Evolutionary conservation across 2,113 vertebrate species (phyloP), one percentile per base, ranked within the genome.

Genomic region (Polyodon spathula): DNA sequence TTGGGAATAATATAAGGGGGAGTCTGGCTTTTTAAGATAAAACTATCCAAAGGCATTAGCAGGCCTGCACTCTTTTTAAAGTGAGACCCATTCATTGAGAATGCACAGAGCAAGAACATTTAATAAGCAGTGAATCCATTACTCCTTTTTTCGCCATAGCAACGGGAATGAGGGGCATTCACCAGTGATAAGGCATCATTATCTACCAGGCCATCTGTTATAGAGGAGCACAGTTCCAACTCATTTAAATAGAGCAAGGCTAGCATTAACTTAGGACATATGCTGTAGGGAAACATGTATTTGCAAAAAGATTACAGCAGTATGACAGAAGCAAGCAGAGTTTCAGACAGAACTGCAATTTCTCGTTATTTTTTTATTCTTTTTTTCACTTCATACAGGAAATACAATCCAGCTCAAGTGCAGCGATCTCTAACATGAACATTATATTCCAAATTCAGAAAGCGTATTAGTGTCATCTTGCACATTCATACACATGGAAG

Each of bases 181-280:
- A 83, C 79, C 71, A 68, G 86, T 82, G 84, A 86, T 86, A 79
- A 79, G 84, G 86, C 82, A 78, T 89, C 87, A 92, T 92, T 93
- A 95, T 97, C 90, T 92, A 84, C 75, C 74, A 81, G 88, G 88
- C 91, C 93, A 93, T 95, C 94, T 98, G 92, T 88, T 90, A 81
- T 66, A 60, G 80, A 83, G 84, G 83, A 88, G 85, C 80, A 78
- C 86, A 85, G 83, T 87, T 78, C 83, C 84, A 82, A 86, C 87
- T 89, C 79, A 78, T 82, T 81, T 86, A 78, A 84, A 84, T 83
- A 78, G 81, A 82, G 75, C 73, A 73, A 71, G 66, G 66, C 65
- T 55, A 64, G 57, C 62, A 64, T 43, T 62, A 56, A 59, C 64
- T 66, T 64, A 62, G 50, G 61, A 54, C 56, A 60, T 54, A 57